Base-by-base conservation (phyloP, 2,113 vertebrate species). In the Leucosticte australis region DNA sequence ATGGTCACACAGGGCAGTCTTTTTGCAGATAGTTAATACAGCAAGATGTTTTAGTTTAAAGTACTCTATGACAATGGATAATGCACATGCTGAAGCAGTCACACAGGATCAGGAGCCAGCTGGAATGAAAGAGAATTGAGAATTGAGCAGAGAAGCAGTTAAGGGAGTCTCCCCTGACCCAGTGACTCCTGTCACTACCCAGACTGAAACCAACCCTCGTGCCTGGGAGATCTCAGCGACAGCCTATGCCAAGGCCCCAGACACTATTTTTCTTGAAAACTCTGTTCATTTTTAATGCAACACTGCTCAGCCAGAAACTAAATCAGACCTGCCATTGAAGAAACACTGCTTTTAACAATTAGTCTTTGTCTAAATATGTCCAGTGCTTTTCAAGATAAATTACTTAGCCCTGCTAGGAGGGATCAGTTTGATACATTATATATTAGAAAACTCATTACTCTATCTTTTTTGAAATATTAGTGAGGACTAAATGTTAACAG, bases 131-230 rank as follows among this genome's bases (percentile, higher is more conserved):
- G 24, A 37, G 16, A 27, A 39, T 27, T 37, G 13, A 87, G 60
- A 74, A 47, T 14, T 27, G 27, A 60, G 33, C 49, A 73, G 76
- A 68, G 33, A 73, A 94, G 33, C 3, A 1, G 13, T 20, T 28
- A 46, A 24, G 41, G 55, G 30, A 64, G 39, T 35, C 31, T 89
- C 3, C 9, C 16, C 30, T 10, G 12, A 44, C 11, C 21, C 55
- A 44, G 23, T 0, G 0, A 33, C 50, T 69, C 41, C 4, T 30
- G 12, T 70, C 1, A 0, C 65, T 65, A 53, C 42, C 9, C 46
- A 56, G 15, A 19, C n/a, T 78, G 41, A 18, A 75, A 57, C 33
- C 15, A 80, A 10, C 59, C 0, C 0, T 10, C 35, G 49, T 55
- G 22, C 35, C 23, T 22, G 68, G 59, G 59, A 69, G 49, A 44